Conservation (phyloP, 2,888 invertebrate species). For the Cheilosia vulpina region DNA sequence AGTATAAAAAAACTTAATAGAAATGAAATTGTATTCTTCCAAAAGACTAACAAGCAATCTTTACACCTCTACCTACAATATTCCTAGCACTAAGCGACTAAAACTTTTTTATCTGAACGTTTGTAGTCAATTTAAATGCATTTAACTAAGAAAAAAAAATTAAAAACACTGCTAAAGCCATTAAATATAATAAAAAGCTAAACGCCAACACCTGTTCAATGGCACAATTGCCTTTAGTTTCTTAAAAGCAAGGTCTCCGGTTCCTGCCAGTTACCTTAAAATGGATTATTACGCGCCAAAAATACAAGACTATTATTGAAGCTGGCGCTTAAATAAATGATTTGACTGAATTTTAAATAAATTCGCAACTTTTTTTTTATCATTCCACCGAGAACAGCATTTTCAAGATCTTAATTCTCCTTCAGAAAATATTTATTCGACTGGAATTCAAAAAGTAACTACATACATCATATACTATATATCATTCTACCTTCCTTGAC, state of each 20-base stretch:
- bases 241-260: conserved; percentile 1
- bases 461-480: conserved; percentile 22
- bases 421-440: conserved; percentile 25
- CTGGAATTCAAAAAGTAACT: conserved; percentile 9
- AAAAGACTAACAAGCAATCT: conserved; percentile 50
- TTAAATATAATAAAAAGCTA: not conserved
- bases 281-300: not conserved
- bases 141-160: conserved; percentile 16
- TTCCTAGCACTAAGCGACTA: conserved; percentile 47
- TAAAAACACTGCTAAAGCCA: conserved; percentile 7
- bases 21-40: conserved; percentile 24
- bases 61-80: conserved; percentile 42
- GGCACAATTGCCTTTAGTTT: conserved; percentile 13
- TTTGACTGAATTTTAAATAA: conserved; percentile 19
- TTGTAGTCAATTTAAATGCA: conserved; percentile 58
- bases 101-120: conserved; percentile 26
- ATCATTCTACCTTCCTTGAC: conserved; percentile 62
- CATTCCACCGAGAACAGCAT: conserved; percentile 34
- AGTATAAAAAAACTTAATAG: conserved; percentile 2
- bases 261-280: conserved; percentile 1
- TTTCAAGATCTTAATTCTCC: conserved; percentile 33
- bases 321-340: not conserved
- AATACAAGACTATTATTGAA: not conserved
- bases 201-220: conserved; percentile 25
- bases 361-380: not conserved